These are phyloP conservation scores for Amphimedon queenslandica DNA, from an alignment of 37 sponge, comb jelly and placozoan species.

Conservation along the genomic window DNA sequence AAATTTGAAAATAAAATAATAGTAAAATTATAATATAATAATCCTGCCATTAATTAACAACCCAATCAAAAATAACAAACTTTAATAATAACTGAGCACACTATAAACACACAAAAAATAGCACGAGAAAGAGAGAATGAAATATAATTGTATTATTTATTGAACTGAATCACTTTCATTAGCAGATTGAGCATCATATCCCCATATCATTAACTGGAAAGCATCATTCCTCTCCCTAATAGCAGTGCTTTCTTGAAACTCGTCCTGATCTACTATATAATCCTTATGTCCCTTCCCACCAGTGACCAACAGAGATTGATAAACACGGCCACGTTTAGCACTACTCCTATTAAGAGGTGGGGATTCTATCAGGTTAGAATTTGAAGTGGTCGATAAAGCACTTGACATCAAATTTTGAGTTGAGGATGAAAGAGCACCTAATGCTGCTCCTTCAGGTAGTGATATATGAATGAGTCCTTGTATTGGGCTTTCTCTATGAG, in stretches of 20 bases:
- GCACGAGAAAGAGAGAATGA: not conserved
- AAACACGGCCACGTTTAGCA: not conserved
- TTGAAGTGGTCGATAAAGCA: not conserved
- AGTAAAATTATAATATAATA: too few species aligned
- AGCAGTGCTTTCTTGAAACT: constrained; percentile 7
- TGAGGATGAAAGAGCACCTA: not conserved
- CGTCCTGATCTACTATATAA: constrained; percentile 11
- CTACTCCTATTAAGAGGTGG: constrained; percentile 6
- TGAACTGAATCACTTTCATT: too few species aligned
- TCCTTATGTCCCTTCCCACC: constrained; percentile 46
- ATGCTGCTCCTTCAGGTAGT: constrained; percentile 13
- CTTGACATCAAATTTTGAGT: too few species aligned
- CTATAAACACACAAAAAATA: not conserved
- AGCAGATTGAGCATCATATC: too few species aligned
- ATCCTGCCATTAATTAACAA: too few species aligned
- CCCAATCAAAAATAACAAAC: not conserved
- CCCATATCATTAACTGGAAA: constrained; percentile 51
- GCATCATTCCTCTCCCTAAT: constrained; percentile 42
- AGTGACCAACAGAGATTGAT: constrained; percentile 27
- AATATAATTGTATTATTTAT: not conserved
- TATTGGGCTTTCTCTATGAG: constrained; percentile 24
- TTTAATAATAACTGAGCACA: not conserved
- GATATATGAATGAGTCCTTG: constrained; percentile 17
- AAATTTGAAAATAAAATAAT: too few species aligned
- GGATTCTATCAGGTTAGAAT: constrained; percentile 2